A percentile compares a stretch with the other conserved stretches of the same genome.
Evolutionary conservation across 2,888 invertebrate genomes (phyloP).

Genomic region (Hydraecia micacea): DNA sequence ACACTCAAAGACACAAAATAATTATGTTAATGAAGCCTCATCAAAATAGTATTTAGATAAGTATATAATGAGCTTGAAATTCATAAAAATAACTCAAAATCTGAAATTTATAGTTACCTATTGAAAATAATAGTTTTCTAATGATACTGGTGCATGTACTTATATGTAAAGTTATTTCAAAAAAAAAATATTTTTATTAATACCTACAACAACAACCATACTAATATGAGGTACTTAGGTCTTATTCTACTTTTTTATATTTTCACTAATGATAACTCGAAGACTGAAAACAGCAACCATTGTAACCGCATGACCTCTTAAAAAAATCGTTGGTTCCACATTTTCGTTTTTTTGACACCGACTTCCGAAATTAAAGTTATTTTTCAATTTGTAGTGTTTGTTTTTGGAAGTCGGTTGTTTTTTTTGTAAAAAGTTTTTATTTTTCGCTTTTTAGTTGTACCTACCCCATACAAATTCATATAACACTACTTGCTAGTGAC

Average conservation of each 20-base stretch:
- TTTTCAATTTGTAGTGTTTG: no score
- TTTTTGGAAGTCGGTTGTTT: no score
- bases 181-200: neutral
- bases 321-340: no score
- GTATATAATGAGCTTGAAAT: slow-evolving; percentile 7
- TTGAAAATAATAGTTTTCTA: neutral
- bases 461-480: no score
- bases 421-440: no score
- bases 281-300: neutral
- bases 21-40: slow-evolving; percentile 5
- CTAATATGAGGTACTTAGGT: neutral
- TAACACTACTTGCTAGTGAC: no score
- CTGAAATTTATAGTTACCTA: no score
- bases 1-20: slow-evolving; percentile 4
- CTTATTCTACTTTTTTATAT: neutral
- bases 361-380: no score
- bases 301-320: neutral
- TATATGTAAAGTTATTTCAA: slow-evolving; percentile 1
- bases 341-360: no score
- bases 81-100: neutral
- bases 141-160: slow-evolving; percentile 4
- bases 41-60: slow-evolving; percentile 2
- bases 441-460: no score
- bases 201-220: neutral
- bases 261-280: neutral